These are phyloP conservation scores for Nasonia oneida DNA, from an alignment of 2,888 invertebrate genomes.

Conservation along the genomic window DNA sequence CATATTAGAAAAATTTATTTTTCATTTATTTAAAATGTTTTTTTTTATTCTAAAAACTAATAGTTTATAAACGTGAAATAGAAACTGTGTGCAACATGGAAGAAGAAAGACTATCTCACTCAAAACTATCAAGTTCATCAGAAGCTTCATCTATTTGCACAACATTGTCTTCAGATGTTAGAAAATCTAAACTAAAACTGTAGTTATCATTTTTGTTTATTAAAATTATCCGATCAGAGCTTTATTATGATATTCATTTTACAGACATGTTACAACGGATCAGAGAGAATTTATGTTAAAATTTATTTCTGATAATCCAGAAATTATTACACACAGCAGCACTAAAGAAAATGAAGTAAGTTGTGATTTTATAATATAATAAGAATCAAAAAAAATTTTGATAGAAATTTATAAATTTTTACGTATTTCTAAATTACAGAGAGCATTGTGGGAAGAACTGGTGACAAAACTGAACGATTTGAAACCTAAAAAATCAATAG, in stretches of 20 bases:
- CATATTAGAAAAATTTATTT: too few species aligned
- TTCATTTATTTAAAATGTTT: too few species aligned
- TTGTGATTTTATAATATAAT: not conserved
- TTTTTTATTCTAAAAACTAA: too few species aligned
- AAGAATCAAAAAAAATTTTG: not conserved
- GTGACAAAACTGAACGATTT: conserved; percentile 30
- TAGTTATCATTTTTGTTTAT: not conserved
- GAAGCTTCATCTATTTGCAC: not conserved
- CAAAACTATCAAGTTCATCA: not conserved
- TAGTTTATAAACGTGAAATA: too few species aligned
- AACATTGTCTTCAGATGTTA: not conserved
- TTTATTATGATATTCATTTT: not conserved
- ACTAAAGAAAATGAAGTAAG: conserved; percentile 47
- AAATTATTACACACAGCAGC: conserved; percentile 42
- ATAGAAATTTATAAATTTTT: conserved; percentile 5
- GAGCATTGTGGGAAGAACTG: conserved; percentile 40
- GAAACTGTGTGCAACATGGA: not conserved
- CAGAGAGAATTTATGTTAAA: conserved; percentile 41
- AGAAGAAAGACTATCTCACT: not conserved
- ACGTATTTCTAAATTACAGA: conserved; percentile 13
- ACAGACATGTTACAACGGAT: conserved; percentile 21
- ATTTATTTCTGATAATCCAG: conserved; percentile 53
- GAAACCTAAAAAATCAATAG: conserved; percentile 42
- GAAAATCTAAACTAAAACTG: not conserved
- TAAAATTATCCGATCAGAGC: not conserved